Evolutionary conservation across 1,140 invertebrate species (phyloP).

Genomic region (Spodoptera litura): DNA sequence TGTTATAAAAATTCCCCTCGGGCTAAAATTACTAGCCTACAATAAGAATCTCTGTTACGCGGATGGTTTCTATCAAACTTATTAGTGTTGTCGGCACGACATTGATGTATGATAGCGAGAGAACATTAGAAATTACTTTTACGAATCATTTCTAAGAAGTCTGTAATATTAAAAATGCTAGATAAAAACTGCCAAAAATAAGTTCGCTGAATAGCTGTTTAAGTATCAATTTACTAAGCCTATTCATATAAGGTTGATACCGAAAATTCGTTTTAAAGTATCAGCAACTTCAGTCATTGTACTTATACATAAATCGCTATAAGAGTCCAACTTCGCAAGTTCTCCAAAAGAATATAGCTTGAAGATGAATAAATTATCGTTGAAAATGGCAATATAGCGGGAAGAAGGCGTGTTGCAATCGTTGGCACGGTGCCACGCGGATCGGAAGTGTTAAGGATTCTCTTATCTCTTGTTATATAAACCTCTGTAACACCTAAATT

Average conservation of each 20-base stretch:
- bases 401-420: slow-evolving; percentile 23
- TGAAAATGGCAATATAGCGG: slow-evolving; percentile 24
- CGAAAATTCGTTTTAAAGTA: too few relatives aligned
- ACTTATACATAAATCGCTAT: not conserved
- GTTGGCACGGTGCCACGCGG: slow-evolving; percentile 35
- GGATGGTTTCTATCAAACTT: not conserved
- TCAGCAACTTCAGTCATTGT: not conserved
- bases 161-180: too few relatives aligned
- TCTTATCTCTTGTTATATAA: slow-evolving; percentile 44
- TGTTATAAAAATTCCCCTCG: not conserved
- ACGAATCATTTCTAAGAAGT: too few relatives aligned
- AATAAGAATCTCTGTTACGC: not conserved
- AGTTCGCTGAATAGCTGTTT: too few relatives aligned
- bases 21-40: not conserved
- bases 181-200: too few relatives aligned
- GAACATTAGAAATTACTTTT: too few relatives aligned
- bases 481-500: slow-evolving; percentile 41
- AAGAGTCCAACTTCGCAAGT: not conserved
- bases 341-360: slow-evolving; percentile 22
- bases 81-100: not conserved
- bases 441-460: slow-evolving; percentile 38
- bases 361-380: slow-evolving; percentile 33
- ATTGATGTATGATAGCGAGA: not conserved
- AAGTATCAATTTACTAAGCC: too few relatives aligned
- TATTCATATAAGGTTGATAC: too few relatives aligned